A percentile compares a stretch with the other conserved stretches of the same genome.
Conservation (phyloP, 1,140 invertebrate genomes). For the Brachionus manjavacas region DNA sequence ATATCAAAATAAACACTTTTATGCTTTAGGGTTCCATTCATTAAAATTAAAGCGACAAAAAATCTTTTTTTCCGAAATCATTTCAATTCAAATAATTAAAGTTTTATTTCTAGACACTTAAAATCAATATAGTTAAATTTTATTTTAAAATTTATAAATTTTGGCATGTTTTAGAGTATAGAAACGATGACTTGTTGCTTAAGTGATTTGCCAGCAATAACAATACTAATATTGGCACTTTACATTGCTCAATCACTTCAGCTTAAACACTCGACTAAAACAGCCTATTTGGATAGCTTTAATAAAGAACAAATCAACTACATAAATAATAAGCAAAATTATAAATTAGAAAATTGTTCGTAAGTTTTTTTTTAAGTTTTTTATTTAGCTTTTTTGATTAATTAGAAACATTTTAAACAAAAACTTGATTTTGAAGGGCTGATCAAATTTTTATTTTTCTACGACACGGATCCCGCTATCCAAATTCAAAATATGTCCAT, state of each 20-base stretch:
- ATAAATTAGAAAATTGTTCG: conserved; percentile 29
- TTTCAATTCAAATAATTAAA: not conserved
- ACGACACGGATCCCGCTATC: conserved; percentile 37
- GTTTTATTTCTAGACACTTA: conserved; percentile 9
- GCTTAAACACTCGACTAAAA: conserved; percentile 37
- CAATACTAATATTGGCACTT: not conserved
- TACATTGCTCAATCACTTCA: not conserved
- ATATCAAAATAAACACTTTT: not conserved
- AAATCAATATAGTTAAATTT: not conserved
- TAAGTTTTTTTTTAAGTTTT: not conserved
- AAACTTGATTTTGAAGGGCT: not conserved
- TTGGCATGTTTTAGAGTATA: not conserved
- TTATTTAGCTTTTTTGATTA: not conserved
- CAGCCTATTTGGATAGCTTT: conserved; percentile 40
- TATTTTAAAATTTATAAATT: not conserved
- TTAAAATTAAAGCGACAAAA: not conserved
- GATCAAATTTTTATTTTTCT: conserved; percentile 27
- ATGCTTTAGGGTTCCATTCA: not conserved
- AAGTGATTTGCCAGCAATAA: conserved; percentile 11
- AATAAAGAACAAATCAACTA: conserved; percentile 18
- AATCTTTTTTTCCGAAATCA: not conserved
- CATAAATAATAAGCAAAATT: conserved; percentile 29
- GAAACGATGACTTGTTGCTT: conserved; percentile 15
- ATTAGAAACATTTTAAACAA: not conserved
- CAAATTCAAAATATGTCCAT: conserved; percentile 20